These are phyloP conservation scores for Probosciger aterrimus DNA, from an alignment of 2,113 vertebrate genomes.

Conservation along the genomic window DNA sequence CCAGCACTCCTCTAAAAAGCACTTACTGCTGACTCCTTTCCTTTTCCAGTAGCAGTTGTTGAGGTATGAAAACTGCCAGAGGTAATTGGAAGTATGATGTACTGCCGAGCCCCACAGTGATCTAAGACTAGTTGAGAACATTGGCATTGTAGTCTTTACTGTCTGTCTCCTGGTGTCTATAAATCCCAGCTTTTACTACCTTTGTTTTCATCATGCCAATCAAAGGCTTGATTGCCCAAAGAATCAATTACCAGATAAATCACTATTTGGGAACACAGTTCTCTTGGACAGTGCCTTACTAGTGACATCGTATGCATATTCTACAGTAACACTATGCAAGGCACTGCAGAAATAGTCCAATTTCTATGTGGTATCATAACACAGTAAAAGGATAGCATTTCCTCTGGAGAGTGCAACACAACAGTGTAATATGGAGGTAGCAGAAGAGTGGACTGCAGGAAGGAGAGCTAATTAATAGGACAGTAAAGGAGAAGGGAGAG, in stretches of 20 bases:
- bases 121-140: slow-evolving; percentile 26
- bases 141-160: slow-evolving; percentile 13
- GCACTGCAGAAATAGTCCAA: background rate
- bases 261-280: background rate
- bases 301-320: background rate
- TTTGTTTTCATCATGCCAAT: slow-evolving; percentile 52
- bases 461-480: background rate
- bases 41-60: slow-evolving; percentile 46
- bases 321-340: background rate
- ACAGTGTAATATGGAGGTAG: background rate
- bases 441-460: background rate
- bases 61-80: slow-evolving; percentile 55
- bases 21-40: slow-evolving; percentile 38
- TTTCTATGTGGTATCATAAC: background rate
- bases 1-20: background rate
- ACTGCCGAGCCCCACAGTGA: slow-evolving; percentile 9
- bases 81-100: slow-evolving; percentile 64
- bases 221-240: slow-evolving; percentile 47
- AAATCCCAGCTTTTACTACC: slow-evolving; percentile 37
- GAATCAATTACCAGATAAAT: slow-evolving; percentile 41
- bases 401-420: background rate
- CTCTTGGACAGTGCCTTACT: background rate
- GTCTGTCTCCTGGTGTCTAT: slow-evolving; percentile 35
- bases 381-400: background rate
- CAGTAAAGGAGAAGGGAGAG: background rate